Conservation (phyloP, 1,140 invertebrate genomes). For the Drosophila funebris region DNA sequence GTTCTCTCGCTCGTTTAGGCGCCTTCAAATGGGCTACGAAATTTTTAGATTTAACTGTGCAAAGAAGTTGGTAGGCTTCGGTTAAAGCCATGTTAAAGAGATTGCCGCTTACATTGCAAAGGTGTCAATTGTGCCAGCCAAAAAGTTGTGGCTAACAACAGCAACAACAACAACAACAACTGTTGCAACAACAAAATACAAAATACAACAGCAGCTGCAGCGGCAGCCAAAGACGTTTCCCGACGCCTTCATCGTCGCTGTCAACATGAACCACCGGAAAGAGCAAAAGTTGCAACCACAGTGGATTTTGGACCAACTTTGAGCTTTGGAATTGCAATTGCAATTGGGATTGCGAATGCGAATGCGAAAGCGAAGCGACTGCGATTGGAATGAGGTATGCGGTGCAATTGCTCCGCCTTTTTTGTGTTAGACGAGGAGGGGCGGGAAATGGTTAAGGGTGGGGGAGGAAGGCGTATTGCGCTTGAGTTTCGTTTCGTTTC, state of each 20-base stretch:
- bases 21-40: slow-evolving; percentile 44
- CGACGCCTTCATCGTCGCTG: slow-evolving; percentile 13
- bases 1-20: not conserved
- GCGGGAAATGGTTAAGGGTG: not conserved
- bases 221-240: not conserved
- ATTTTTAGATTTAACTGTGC: slow-evolving; percentile 17
- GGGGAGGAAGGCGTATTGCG: not conserved
- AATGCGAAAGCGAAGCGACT: not conserved
- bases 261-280: slow-evolving; percentile 63
- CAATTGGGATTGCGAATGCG: not conserved
- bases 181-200: slow-evolving; percentile 4
- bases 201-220: slow-evolving; percentile 6
- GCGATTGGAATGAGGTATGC: not conserved
- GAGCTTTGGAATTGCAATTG: slow-evolving; percentile 49
- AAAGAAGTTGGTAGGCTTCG: slow-evolving; percentile 22
- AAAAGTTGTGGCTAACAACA: slow-evolving; percentile 66
- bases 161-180: slow-evolving; percentile 2
- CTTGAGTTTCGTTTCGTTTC: not conserved
- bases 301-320: slow-evolving; percentile 62
- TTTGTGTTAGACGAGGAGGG: not conserved
- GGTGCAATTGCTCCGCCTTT: slow-evolving; percentile 14
- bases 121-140: slow-evolving; percentile 71
- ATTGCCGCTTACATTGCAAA: slow-evolving; percentile 49
- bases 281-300: slow-evolving; percentile 74
- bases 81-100: slow-evolving; percentile 52